Conservation (phyloP, 2,888 invertebrate genomes). For the Rutpela maculata region DNA sequence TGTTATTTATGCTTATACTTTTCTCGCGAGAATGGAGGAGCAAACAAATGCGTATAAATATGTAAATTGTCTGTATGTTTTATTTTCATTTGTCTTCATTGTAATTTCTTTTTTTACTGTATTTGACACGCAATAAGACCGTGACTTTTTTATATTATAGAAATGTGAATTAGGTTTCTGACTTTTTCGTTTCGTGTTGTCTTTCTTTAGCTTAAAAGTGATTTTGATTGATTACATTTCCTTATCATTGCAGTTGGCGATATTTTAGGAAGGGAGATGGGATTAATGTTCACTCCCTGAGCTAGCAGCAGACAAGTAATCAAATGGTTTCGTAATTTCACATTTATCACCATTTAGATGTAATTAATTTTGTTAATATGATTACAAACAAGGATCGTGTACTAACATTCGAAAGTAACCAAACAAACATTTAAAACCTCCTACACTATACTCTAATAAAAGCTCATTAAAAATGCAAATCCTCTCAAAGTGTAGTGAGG, state of each 20-base stretch:
- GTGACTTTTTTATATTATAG: slow-evolving; percentile 9
- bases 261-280: background rate
- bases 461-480: no score
- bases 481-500: no score
- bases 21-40: background rate
- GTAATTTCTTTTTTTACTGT: slow-evolving; percentile 5
- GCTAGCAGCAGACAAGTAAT: background rate
- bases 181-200: slow-evolving; percentile 16
- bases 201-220: slow-evolving; percentile 16
- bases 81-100: background rate
- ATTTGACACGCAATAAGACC: background rate
- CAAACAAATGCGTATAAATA: background rate
- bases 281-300: background rate
- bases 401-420: background rate
- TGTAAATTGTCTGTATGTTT: background rate
- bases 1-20: background rate
- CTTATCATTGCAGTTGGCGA: slow-evolving; percentile 10
- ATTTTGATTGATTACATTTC: slow-evolving; percentile 25
- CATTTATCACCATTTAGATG: background rate
- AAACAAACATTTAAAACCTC: background rate
- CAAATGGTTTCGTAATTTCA: background rate
- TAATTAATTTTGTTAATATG: background rate
- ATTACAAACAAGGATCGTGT: no score
- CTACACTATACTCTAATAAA: no score
- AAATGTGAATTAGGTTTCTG: slow-evolving; percentile 10